phyloP scores from a whole-genome alignment of 2,113 vertebrate species.

The Platysteira castanea region DNA sequence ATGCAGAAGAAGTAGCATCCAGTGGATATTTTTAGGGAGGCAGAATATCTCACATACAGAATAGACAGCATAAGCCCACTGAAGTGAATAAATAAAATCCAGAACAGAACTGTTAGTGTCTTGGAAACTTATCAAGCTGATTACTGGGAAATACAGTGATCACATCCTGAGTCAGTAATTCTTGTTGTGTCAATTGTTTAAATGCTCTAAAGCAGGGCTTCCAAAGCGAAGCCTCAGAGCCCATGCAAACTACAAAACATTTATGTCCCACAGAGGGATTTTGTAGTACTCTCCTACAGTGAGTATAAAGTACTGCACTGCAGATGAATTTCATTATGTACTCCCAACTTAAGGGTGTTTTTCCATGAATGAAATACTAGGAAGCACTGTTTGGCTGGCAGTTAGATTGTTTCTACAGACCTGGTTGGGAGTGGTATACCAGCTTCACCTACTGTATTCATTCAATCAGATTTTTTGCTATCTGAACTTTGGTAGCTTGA shows the following conservation, averaged over 20 bases:
- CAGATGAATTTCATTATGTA: slow-evolving; percentile 25
- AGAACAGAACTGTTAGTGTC: background rate
- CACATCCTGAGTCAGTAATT: background rate
- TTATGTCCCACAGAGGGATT: background rate
- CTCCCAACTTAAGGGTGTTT: background rate
- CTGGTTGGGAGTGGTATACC: background rate
- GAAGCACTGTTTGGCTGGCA: background rate
- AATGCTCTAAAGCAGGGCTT: background rate
- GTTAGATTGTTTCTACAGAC: background rate
- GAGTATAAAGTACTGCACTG: slow-evolving; percentile 12
- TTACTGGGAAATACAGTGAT: background rate
- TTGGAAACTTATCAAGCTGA: background rate
- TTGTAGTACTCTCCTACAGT: background rate
- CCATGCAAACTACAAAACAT: background rate
- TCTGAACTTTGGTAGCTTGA: background rate
- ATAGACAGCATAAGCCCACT: background rate
- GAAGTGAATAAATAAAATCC: background rate
- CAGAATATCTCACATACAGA: background rate
- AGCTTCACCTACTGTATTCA: background rate
- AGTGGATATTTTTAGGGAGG: background rate
- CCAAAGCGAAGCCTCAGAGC: background rate
- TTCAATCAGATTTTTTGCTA: background rate
- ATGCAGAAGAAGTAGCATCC: background rate
- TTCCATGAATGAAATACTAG: background rate
- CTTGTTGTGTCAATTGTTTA: background rate